Conservation (phyloP, 92 coral and sea anemone genomes). For the Zoanthus gigantus region DNA sequence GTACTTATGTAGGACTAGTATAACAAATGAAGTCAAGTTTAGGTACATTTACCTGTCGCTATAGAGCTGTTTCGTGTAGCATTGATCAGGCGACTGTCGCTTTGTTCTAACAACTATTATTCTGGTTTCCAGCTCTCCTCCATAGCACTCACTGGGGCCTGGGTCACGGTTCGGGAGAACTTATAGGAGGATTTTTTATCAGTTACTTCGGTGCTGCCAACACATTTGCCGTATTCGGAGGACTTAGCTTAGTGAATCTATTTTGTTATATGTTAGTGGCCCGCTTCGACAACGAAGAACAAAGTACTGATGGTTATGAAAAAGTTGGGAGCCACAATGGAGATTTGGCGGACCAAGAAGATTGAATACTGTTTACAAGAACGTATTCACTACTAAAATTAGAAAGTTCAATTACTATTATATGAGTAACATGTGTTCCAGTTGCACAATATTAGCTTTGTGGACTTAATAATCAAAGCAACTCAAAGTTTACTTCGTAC, state of each 20-base stretch:
- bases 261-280: constrained; percentile 72
- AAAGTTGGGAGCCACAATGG: constrained; percentile 20
- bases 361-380: background rate
- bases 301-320: constrained; percentile 49
- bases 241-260: constrained; percentile 69
- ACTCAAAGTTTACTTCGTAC: no score
- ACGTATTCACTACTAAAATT: background rate
- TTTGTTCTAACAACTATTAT: background rate
- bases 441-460: no score
- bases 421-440: no score
- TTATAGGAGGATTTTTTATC: constrained; percentile 88
- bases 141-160: constrained; percentile 94
- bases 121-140: constrained; percentile 67
- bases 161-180: constrained; percentile 95
- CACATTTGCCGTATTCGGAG: constrained; percentile 84
- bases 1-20: no score
- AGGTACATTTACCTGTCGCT: no score
- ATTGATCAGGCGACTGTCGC: no score
- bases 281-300: constrained; percentile 46
- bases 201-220: constrained; percentile 81
- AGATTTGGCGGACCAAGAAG: background rate
- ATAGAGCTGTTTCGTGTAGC: no score
- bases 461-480: no score
- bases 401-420: no score
- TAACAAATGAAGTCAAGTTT: no score